phyloP scores from a whole-genome alignment of 2,797 vertebrate species.

The Luscinia luscinia region DNA sequence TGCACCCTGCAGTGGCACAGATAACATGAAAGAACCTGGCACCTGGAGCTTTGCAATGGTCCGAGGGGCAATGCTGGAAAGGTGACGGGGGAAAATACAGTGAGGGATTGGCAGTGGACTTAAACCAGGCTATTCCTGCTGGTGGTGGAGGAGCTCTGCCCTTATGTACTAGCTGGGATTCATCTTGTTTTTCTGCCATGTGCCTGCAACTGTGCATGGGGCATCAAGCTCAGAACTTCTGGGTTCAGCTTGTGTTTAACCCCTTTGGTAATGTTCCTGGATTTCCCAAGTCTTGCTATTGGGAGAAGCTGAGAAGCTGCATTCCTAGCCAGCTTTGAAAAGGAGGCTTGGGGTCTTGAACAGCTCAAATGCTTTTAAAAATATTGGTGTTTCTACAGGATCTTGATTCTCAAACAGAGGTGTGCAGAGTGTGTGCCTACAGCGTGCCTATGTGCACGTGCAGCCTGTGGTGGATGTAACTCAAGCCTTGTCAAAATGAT shows the following conservation, averaged over 20 bases:
- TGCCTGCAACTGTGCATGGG: accelerated
- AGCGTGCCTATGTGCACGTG: accelerated
- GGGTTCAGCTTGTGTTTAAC: not conserved
- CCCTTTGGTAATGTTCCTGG: not conserved
- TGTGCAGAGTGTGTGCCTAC: not conserved
- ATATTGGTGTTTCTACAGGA: not conserved
- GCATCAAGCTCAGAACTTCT: accelerated
- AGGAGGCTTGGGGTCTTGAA: not conserved
- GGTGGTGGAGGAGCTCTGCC: not conserved
- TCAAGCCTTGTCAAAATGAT: not conserved
- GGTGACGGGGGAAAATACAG: not conserved
- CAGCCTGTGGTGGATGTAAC: not conserved
- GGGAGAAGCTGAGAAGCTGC: not conserved
- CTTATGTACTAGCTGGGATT: not conserved
- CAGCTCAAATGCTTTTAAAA: not conserved
- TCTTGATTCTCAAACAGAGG: not conserved
- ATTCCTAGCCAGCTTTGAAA: not conserved
- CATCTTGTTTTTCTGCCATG: not conserved
- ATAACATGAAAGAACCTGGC: not conserved
- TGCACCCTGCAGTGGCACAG: accelerated
- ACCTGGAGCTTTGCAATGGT: accelerated
- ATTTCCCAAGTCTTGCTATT: not conserved
- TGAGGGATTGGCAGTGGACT: not conserved
- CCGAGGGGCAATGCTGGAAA: not conserved
- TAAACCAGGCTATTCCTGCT: not conserved